Evolutionary conservation across 2,797 vertebrate genomes (phyloP).

Genomic region (Cryptoblepharus egeriae): DNA sequence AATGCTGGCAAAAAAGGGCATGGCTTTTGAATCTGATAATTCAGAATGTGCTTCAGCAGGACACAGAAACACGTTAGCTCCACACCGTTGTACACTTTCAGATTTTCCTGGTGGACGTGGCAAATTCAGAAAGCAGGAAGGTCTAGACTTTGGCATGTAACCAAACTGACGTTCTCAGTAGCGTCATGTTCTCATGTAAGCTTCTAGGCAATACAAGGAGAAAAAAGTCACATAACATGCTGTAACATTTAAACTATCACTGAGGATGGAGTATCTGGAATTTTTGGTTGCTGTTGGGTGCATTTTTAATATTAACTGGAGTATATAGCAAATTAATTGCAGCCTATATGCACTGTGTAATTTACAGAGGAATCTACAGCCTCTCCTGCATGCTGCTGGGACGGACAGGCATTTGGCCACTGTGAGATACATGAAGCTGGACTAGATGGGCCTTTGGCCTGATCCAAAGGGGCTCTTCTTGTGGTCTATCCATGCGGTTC

Average conservation of each 20-base stretch:
- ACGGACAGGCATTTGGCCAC: slow-evolving; percentile 51
- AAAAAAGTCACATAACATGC: neutral
- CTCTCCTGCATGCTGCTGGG: slow-evolving; percentile 59
- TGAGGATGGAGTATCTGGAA: neutral
- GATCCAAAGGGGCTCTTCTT: too few species aligned
- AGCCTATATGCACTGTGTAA: slow-evolving; percentile 67
- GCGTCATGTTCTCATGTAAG: slow-evolving; percentile 47
- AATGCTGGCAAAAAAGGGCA: neutral
- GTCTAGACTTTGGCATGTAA: too few species aligned
- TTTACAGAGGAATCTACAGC: slow-evolving; percentile 58
- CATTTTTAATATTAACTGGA: slow-evolving; percentile 14
- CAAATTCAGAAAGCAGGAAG: slow-evolving; percentile 49
- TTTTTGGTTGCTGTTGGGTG: neutral
- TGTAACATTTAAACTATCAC: slow-evolving; percentile 40
- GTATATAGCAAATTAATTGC: slow-evolving; percentile 49
- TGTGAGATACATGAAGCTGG: too few species aligned
- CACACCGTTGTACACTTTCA: too few species aligned
- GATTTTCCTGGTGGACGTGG: slow-evolving; percentile 49
- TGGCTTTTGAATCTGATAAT: neutral
- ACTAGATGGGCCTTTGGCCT: too few species aligned
- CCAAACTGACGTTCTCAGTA: too few species aligned
- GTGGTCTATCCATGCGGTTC: too few species aligned
- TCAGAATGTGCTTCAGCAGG: neutral
- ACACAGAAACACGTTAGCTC: neutral
- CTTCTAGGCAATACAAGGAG: slow-evolving; percentile 29